Evolutionary conservation across 2,113 vertebrate species (phyloP), one percentile per base, ranked within the genome.

Genomic region (Murina feae): DNA sequence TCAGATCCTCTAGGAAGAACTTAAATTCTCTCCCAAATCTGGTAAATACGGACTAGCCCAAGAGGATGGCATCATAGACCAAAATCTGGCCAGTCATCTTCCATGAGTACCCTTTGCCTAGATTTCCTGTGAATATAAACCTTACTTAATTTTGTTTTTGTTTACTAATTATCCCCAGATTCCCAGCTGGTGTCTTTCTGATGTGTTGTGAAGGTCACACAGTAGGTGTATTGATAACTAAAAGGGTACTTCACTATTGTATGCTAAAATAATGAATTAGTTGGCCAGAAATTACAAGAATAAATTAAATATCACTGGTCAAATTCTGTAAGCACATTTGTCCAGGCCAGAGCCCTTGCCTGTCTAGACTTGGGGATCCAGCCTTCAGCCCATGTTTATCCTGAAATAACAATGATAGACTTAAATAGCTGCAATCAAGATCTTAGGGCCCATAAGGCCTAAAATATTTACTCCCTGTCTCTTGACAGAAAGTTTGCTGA

Each of bases 221-320:
- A 68, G 5, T 68, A 83, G 42, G 25, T 80, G 12, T 75, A 21
- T n/a, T 11, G 0, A 30, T 66, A 51, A 44, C 28, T 92, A 1
- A 49, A 63, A 89, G 44, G 51, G 32, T 72, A 68, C 89, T 95
- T 86, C 75, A 39, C 69, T 82, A 66, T 76, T 80, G 23, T 49
- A 65, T 32, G 91, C 58, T 69, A 91, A 89, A 92, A 89, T 93
- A 79, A 87, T 55, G 18, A 94, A 71, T 86, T 76, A 23, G 25
- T 76, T 91, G 28, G 89, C 90, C 5, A 86, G 63, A 95, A 80
- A 63, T 76, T 60, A 88, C 0, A 82, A 84, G 47, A 37, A 49
- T 63, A 58, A 42, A 51, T n/a, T 49, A 90, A 80, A 35, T 75
- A 44, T 79, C 9, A 79, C 53, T 28, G 25, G 74, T 49, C 10